Evolutionary conservation across 2,888 invertebrate genomes (phyloP).

Genomic region (Conomelus anceps): DNA sequence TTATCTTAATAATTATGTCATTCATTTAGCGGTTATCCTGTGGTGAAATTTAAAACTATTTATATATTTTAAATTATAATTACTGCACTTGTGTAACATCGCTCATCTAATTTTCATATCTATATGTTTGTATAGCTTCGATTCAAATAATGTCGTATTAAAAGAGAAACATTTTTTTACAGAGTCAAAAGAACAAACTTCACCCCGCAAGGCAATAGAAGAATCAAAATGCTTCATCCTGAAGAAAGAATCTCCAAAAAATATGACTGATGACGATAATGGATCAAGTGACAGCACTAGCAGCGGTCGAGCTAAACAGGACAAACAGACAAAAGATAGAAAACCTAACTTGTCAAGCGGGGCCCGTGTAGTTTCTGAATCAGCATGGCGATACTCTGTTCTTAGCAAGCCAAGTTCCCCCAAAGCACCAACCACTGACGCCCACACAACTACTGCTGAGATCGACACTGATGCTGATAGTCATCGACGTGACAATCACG

Average conservation of each 20-base stretch:
- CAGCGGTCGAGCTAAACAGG: conserved; percentile 21
- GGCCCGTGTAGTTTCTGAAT: conserved; percentile 15
- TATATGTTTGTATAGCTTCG: too few species aligned
- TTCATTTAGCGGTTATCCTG: too few species aligned
- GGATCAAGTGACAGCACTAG: conserved; percentile 23
- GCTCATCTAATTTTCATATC: too few species aligned
- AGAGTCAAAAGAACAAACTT: not conserved
- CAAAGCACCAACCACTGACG: not conserved
- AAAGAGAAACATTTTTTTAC: not conserved
- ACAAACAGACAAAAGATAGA: not conserved
- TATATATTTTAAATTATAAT: too few species aligned
- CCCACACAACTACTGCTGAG: not conserved
- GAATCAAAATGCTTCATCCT: not conserved
- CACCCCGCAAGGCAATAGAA: too few species aligned
- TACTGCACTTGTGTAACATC: too few species aligned
- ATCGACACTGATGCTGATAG: not conserved
- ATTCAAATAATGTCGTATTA: too few species aligned
- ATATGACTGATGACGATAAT: conserved; percentile 14
- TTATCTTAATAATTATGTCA: too few species aligned
- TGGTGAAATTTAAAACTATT: too few species aligned
- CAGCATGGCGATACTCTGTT: conserved; percentile 23
- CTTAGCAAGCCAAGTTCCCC: conserved; percentile 17
- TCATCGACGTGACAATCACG: not conserved
- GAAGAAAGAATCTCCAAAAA: not conserved
- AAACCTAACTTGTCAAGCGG: conserved; percentile 19